Base-by-base conservation (phyloP, 2,113 vertebrate species). In the Ceratotherium simum region DNA sequence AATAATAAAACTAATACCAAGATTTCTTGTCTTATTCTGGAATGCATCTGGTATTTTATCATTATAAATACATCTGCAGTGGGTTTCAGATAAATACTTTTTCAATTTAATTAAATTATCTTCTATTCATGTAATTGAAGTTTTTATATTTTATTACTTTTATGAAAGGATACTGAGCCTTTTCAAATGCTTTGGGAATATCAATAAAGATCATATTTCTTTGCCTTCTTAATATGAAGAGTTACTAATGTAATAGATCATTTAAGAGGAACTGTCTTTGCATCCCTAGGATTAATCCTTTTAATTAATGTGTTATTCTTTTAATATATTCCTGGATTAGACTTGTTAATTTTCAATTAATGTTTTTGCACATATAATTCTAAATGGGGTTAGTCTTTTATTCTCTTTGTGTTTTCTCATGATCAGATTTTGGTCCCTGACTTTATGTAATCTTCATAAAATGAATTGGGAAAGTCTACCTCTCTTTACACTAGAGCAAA, bases 161-260 rank as follows among this genome's bases (percentile, higher is more conserved):
- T 80, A 39, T 65, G n/a, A 85, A 33, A 33, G 13, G 8, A 58
- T 69, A 69, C 25, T 69, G 60, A 86, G 29, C 4, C n/a, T 93
- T 93, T 86, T 78, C 29, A 78, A n/a, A 46, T 78, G 10, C 54
- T 93, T 78, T 78, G 25, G 23, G 42, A 88, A 81, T 94, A 88
- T 72, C 51, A 62, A 21, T 73, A 56, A 65, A 65, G 8, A 76
- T 69, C 29, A 78, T 48, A 78, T 91, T 36, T 48, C 31, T 91
- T 91, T 85, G 20, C 21, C 39, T 56, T 83, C 75, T 95, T 75
- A 65, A 75, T 82, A 82, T 90, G n/a, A 83, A 78, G 42, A 73
- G 46, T 82, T 90, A 65, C 58, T 54, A 87, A 81, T 62, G 18
- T 64, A 81, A 72, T 42, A 72, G 33, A 62, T 88, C 18, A 75